These are phyloP conservation scores for Samia ricini DNA, from an alignment of 1,140 invertebrate species.

Conservation along the genomic window DNA sequence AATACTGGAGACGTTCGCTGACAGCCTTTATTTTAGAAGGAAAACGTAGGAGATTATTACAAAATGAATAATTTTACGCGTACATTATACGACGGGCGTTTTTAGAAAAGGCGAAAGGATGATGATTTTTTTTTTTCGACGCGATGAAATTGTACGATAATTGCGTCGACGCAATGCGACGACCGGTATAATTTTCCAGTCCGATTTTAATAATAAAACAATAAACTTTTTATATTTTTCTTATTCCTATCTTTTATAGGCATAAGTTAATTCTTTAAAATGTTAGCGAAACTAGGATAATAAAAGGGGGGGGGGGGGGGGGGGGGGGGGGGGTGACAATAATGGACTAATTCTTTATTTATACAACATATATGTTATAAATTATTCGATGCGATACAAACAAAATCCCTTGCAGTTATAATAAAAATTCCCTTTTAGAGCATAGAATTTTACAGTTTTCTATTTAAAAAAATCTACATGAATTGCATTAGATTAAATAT, in stretches of 20 bases:
- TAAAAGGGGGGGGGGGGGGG: too few species aligned
- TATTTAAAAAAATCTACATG: too few species aligned
- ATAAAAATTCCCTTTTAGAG: too few species aligned
- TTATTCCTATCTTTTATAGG: too few species aligned
- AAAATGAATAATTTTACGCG: conserved; percentile 5
- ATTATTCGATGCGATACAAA: too few species aligned
- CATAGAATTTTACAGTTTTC: too few species aligned
- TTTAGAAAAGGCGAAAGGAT: not conserved
- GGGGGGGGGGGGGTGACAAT: too few species aligned
- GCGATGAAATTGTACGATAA: not conserved
- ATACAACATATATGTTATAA: too few species aligned
- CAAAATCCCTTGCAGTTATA: too few species aligned
- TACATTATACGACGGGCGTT: not conserved
- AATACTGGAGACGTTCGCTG: not conserved
- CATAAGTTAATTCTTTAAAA: too few species aligned
- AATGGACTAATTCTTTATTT: too few species aligned
- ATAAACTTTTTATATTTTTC: not conserved
- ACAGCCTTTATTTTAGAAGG: not conserved
- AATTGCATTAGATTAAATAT: not conserved
- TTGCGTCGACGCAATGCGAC: not conserved
- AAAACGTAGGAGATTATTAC: not conserved
- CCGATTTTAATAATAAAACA: not conserved
- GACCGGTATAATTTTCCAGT: not conserved
- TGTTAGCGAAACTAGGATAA: too few species aligned
- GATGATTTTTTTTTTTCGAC: not conserved